phyloP scores from a whole-genome alignment of 2,888 invertebrate genomes.

The Aleiodes testaceus region DNA sequence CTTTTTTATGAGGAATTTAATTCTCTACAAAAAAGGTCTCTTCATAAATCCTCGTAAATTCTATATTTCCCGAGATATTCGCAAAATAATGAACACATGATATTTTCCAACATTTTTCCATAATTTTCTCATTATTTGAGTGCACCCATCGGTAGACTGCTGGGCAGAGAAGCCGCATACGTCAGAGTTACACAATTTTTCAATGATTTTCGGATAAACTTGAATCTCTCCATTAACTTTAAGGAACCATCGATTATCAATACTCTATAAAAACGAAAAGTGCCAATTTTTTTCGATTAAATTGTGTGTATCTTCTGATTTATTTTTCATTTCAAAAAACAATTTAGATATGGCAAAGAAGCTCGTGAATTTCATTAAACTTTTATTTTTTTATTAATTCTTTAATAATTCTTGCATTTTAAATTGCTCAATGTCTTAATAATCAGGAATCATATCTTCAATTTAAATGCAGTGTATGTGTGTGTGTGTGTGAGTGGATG shows the following conservation, averaged over 20 bases:
- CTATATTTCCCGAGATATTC: no score
- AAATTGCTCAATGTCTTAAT: background rate
- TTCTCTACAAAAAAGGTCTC: no score
- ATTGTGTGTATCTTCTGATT: slow-evolving; percentile 9
- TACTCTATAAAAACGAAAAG: slow-evolving; percentile 54
- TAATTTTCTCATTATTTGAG: slow-evolving; percentile 32
- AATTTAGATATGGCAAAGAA: slow-evolving; percentile 34
- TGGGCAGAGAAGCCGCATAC: slow-evolving; percentile 63
- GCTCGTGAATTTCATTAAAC: slow-evolving; percentile 46
- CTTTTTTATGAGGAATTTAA: no score
- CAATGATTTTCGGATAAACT: slow-evolving; percentile 51
- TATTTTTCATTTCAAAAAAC: background rate
- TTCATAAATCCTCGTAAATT: no score
- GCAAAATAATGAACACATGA: slow-evolving; percentile 32
- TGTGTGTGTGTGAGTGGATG: slow-evolving; percentile 45
- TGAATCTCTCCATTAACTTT: slow-evolving; percentile 59
- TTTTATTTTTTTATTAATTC: slow-evolving; percentile 6
- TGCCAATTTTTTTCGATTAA: slow-evolving; percentile 58
- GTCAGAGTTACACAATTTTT: slow-evolving; percentile 61
- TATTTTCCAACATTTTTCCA: slow-evolving; percentile 2
- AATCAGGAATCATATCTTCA: slow-evolving; percentile 22
- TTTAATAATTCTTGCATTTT: slow-evolving; percentile 23
- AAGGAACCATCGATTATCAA: slow-evolving; percentile 70
- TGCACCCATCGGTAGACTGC: slow-evolving; percentile 63
- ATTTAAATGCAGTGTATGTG: slow-evolving; percentile 30